Conservation (phyloP, 2,888 invertebrate species). For the Hemistola chrysoprasaria region DNA sequence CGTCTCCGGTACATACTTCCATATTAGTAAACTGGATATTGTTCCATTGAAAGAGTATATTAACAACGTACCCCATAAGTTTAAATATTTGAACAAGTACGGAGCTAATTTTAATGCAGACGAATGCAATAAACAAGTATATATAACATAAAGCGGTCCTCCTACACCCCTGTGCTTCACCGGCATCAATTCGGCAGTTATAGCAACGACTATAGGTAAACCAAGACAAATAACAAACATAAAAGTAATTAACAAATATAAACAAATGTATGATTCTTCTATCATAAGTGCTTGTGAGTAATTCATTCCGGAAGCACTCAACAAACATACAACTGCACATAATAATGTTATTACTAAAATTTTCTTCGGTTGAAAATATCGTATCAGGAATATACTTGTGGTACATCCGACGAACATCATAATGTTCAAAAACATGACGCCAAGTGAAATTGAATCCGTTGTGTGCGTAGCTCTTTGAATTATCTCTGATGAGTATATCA, state of each 20-base stretch:
- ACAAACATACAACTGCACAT: slow-evolving; percentile 1
- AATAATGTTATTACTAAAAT: slow-evolving; percentile 5
- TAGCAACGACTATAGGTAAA: slow-evolving; percentile 4
- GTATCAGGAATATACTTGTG: slow-evolving; percentile 5
- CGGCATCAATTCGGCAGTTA: slow-evolving; percentile 27
- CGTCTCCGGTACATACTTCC: slow-evolving; percentile 26
- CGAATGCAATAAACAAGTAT: slow-evolving; percentile 10
- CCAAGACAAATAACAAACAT: slow-evolving; percentile 13
- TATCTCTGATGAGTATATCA: not conserved
- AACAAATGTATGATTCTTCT: slow-evolving; percentile 13
- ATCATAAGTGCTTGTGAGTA: slow-evolving; percentile 13
- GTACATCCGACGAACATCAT: slow-evolving; percentile 5
- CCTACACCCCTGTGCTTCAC: slow-evolving; percentile 26
- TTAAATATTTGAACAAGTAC: slow-evolving; percentile 17
- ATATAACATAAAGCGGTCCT: slow-evolving; percentile 18
- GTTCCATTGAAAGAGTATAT: slow-evolving; percentile 14
- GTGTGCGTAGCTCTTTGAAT: not conserved
- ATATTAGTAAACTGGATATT: slow-evolving; percentile 16
- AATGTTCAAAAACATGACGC: slow-evolving; percentile 8
- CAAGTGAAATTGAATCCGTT: slow-evolving; percentile 4
- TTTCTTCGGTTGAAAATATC: slow-evolving; percentile 14
- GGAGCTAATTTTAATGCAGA: slow-evolving; percentile 21
- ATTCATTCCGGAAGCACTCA: slow-evolving; percentile 3
- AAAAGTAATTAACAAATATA: slow-evolving; percentile 19
- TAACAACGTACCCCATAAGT: slow-evolving; percentile 24